Percentiles rank a stretch among this genome's conserved stretches.
Evolutionary conservation across 2,113 vertebrate genomes (phyloP).

Genomic region (Rana temporaria): DNA sequence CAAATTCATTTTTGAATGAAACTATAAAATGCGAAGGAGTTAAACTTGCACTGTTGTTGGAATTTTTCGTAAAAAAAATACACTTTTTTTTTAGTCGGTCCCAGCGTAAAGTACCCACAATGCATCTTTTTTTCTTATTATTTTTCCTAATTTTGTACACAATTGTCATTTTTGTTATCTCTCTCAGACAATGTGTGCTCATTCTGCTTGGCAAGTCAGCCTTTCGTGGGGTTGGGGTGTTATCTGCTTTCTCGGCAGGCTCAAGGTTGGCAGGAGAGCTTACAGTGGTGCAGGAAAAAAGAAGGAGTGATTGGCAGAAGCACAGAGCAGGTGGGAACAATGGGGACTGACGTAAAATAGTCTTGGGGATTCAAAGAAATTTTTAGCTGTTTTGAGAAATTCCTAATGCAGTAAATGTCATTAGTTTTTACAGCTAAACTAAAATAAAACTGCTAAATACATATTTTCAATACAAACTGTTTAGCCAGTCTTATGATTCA

Average conservation of each 20-base stretch:
- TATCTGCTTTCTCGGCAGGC: constrained; percentile 14
- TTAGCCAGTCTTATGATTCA: too few relatives aligned
- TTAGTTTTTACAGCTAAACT: too few relatives aligned
- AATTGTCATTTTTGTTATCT: neutral
- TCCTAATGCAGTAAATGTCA: too few relatives aligned
- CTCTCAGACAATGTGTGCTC: neutral
- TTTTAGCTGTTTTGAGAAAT: too few relatives aligned
- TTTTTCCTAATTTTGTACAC: neutral
- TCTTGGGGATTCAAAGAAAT: neutral
- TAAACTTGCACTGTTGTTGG: too few relatives aligned
- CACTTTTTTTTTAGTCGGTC: too few relatives aligned
- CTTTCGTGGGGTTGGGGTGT: neutral
- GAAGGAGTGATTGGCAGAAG: constrained; percentile 6
- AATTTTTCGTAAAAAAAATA: too few relatives aligned
- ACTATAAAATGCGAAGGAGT: too few relatives aligned
- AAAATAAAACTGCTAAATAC: too few relatives aligned
- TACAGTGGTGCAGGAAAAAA: constrained; percentile 5
- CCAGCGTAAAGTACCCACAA: too few relatives aligned
- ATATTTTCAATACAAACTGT: too few relatives aligned
- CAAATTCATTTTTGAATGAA: too few relatives aligned
- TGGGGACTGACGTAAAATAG: neutral
- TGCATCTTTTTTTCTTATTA: neutral
- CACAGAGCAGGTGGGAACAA: constrained; percentile 17
- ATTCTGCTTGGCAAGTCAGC: constrained; percentile 5
- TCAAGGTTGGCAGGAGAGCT: constrained; percentile 23